These are phyloP conservation scores for Apoderus coryli DNA, from an alignment of 2,888 invertebrate genomes.

Conservation along the genomic window DNA sequence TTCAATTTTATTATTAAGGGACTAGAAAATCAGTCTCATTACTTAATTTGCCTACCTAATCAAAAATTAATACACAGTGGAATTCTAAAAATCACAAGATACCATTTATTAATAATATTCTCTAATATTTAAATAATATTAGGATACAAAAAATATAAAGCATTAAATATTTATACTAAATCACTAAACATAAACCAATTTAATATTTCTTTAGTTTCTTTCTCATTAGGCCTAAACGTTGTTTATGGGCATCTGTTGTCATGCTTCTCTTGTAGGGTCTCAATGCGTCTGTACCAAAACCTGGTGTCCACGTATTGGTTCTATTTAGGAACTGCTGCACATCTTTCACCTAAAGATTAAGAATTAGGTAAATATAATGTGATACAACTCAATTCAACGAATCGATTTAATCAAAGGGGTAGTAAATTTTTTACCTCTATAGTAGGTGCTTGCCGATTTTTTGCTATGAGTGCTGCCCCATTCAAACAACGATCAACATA, in stretches of 20 bases:
- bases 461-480: slow-evolving; percentile 79
- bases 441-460: slow-evolving; percentile 76
- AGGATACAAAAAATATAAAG: too few relatives aligned
- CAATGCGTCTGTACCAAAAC: slow-evolving; percentile 89
- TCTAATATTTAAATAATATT: too few relatives aligned
- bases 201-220: slow-evolving; percentile 83
- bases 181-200: too few relatives aligned
- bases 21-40: too few relatives aligned
- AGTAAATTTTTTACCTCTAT: slow-evolving; percentile 51
- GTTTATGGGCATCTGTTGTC: slow-evolving; percentile 89
- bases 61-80: too few relatives aligned
- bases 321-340: slow-evolving; percentile 74
- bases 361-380: slow-evolving; percentile 1
- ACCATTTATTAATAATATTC: too few relatives aligned
- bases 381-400: too few relatives aligned
- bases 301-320: slow-evolving; percentile 96
- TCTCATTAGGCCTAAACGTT: slow-evolving; percentile 76
- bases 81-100: too few relatives aligned
- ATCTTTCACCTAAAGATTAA: slow-evolving; percentile 73
- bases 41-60: too few relatives aligned
- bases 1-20: too few relatives aligned
- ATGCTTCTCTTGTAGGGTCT: slow-evolving; percentile 83
- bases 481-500: slow-evolving; percentile 73
- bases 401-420: too few relatives aligned
- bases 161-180: too few relatives aligned